phyloP scores from a whole-genome alignment of 2,113 vertebrate genomes.

The Cheilinus undulatus region DNA sequence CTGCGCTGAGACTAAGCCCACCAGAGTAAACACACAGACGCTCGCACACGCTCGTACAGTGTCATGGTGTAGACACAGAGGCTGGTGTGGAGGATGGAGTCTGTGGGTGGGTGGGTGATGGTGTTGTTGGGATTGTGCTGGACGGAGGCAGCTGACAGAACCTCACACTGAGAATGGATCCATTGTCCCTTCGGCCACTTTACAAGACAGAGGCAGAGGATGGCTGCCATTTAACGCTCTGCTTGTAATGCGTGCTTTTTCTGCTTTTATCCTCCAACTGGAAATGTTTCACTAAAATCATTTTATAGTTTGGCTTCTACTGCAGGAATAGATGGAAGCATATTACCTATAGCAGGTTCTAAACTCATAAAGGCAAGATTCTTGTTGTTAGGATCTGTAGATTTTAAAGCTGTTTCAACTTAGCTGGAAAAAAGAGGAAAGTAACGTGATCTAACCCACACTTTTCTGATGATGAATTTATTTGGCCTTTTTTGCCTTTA shows the following conservation, averaged over 20 bases:
- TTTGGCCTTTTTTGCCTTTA: no score
- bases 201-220: slow-evolving; percentile 30
- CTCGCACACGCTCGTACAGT: slow-evolving; percentile 34
- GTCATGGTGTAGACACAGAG: slow-evolving; percentile 13
- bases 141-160: slow-evolving; percentile 67
- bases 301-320: background rate
- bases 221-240: slow-evolving; percentile 24
- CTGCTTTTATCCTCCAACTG: slow-evolving; percentile 1
- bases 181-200: slow-evolving; percentile 67
- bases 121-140: slow-evolving; percentile 53
- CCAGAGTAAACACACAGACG: background rate
- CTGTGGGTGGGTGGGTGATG: slow-evolving; percentile 19
- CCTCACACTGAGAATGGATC: slow-evolving; percentile 62
- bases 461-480: no score
- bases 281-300: background rate
- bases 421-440: no score
- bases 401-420: no score
- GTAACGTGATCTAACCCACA: no score
- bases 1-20: background rate
- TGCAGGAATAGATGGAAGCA: background rate
- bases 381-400: no score
- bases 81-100: slow-evolving; percentile 18
- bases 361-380: background rate
- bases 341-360: background rate
- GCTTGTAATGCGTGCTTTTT: background rate